Percentiles rank a stretch among this genome's conserved stretches.
Evolutionary conservation across 2,888 invertebrate species (phyloP).

Genomic region (Andrena trimmerana): DNA sequence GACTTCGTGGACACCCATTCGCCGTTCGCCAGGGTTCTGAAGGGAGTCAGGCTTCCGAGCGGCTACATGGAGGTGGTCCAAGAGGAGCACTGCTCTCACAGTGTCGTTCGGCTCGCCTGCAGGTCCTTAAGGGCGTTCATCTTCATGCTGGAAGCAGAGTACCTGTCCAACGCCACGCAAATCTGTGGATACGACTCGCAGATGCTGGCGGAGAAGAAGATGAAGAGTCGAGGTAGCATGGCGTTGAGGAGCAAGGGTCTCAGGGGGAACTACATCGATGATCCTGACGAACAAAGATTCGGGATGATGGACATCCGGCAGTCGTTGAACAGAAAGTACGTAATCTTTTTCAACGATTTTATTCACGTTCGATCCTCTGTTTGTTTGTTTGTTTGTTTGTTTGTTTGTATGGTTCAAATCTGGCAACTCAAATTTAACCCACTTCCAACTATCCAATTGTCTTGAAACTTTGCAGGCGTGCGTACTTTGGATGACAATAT

Average conservation of each 20-base stretch:
- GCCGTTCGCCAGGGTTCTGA: slow-evolving; percentile 70
- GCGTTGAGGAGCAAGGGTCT: slow-evolving; percentile 46
- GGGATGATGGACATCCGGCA: slow-evolving; percentile 76
- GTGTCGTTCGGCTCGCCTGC: slow-evolving; percentile 79
- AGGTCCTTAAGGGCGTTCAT: slow-evolving; percentile 80
- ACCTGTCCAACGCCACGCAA: slow-evolving; percentile 61
- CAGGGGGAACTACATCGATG: slow-evolving; percentile 77
- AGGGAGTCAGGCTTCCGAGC: slow-evolving; percentile 72
- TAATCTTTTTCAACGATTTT: not conserved
- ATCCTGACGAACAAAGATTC: slow-evolving; percentile 59
- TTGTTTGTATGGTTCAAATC: no score
- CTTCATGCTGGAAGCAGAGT: slow-evolving; percentile 81
- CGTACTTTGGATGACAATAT: no score
- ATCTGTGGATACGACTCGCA: slow-evolving; percentile 42
- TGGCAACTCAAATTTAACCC: no score
- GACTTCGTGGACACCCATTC: slow-evolving; percentile 51
- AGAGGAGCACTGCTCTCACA: slow-evolving; percentile 80
- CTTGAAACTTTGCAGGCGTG: no score
- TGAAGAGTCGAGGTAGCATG: slow-evolving; percentile 38
- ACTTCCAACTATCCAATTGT: no score
- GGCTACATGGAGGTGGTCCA: slow-evolving; percentile 81
- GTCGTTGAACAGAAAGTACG: slow-evolving; percentile 80
- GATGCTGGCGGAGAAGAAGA: slow-evolving; percentile 23
- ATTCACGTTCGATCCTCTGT: no score
- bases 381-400: no score